Evolutionary conservation across 2,888 invertebrate genomes (phyloP), one percentile per base, ranked within the genome.

Genomic region (Electrophaes corylata): DNA sequence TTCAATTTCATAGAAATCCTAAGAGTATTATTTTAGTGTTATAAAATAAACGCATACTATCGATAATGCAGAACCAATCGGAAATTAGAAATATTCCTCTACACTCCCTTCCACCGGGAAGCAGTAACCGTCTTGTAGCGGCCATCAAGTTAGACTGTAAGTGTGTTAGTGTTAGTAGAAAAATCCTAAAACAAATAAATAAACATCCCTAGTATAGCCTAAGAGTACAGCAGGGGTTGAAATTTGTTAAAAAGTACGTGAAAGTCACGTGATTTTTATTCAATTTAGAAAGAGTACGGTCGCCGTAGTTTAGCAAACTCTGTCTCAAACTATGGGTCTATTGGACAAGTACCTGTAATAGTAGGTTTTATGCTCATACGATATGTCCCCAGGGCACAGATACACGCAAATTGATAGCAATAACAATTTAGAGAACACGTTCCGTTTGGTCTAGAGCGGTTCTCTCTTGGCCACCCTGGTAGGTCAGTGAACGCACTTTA

Each of bases 41-140:
- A 19, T 46, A 12, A 35, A 48, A 16, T 37, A 44, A 70, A 66
- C 43, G 43, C 43, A 16, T 65, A 74, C 72, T 43, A 79, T 79
- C 77, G 69, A 79, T 79, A 75, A 64, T 70, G 73, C 54, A 68
- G 73, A 65, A 71, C 70, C 72, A 70, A 58, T 68, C 56, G 57
- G 45, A 62, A 62, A 62, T 45, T 50, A 31, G 12, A n/a, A 23
- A 51, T 10, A 35, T 52, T 44, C 14, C 26, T 31, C n/a, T 14
- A n/a, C n/a, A 11, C 14, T 14, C 26, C 10, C 0, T 10, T 23
- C 14, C 3, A 10, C 14, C 33, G 8, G 14, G 11, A 46, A 37
- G 2, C 1, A 1, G 10, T 37, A n/a, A 11, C 35, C 47, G 35
- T 35, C 4, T 14, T 29, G 3, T 37, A 14, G n/a, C 35, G 6